These are phyloP conservation scores for Tachuris rubrigastra DNA, from an alignment of 2,113 vertebrate genomes.

Conservation along the genomic window DNA sequence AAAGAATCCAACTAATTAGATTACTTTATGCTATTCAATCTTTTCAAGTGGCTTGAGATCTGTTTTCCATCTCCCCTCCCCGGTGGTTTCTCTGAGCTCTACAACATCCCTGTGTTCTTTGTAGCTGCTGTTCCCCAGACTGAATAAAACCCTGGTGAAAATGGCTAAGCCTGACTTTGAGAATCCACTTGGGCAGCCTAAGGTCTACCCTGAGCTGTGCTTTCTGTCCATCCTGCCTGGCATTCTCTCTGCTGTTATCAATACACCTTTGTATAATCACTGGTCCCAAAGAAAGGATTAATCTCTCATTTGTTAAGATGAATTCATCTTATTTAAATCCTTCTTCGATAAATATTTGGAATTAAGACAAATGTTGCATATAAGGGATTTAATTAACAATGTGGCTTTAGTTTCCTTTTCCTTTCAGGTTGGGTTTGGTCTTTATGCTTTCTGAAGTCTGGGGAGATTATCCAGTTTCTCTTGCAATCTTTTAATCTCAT, in stretches of 20 bases:
- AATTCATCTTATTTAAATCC: conserved; percentile 31
- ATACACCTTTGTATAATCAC: neutral
- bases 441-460: neutral
- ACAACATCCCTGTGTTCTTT: neutral
- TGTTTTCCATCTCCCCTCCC: neutral
- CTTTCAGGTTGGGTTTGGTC: neutral
- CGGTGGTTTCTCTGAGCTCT: neutral
- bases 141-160: neutral
- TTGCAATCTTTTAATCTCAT: conserved; percentile 45
- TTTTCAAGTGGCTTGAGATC: neutral
- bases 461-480: conserved; percentile 5
- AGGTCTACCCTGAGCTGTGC: neutral
- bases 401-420: neutral
- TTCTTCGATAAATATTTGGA: conserved; percentile 45
- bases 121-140: neutral
- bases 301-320: neutral
- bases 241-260: neutral
- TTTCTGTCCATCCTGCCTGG: neutral
- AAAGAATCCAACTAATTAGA: neutral
- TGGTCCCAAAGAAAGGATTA: conserved; percentile 37
- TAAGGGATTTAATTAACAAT: conserved; percentile 34
- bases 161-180: neutral
- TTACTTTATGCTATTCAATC: conserved; percentile 3
- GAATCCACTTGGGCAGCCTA: conserved; percentile 14
- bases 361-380: conserved; percentile 56